A percentile compares a stretch with the other conserved stretches of the same genome.
Evolutionary conservation across 30 jellyfish, hydroid and myxozoan species (phyloP).

Genomic region (Aurelia sp.): DNA sequence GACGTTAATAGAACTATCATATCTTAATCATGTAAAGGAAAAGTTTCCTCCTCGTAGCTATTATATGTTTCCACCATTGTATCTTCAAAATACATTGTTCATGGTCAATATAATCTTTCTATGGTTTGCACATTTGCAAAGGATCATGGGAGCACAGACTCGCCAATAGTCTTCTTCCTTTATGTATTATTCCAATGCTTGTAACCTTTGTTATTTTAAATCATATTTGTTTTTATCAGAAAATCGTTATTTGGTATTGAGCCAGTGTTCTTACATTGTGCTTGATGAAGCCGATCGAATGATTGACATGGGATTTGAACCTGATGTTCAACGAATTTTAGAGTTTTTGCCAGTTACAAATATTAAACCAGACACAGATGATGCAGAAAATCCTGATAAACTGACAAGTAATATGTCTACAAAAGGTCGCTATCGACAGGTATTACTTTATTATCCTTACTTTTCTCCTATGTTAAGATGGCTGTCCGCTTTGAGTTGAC

Average conservation of each 20-base stretch:
- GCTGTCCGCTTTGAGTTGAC: too few species aligned
- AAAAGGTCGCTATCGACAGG: conserved; percentile 91
- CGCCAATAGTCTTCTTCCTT: background rate
- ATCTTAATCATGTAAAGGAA: background rate
- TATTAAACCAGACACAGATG: conserved; percentile 97
- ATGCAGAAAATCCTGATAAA: conserved; percentile 93
- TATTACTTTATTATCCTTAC: background rate
- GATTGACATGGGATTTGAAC: conserved; percentile 99
- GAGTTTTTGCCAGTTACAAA: conserved; percentile 94
- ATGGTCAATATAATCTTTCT: too few species aligned
- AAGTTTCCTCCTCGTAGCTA: too few species aligned
- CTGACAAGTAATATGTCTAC: conserved; percentile 71
- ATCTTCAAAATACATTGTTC: too few species aligned
- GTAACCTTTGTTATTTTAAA: background rate
- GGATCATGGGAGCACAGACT: too few species aligned
- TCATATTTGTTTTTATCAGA: conserved; percentile 45
- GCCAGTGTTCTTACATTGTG: conserved; percentile 97
- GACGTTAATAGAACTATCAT: too few species aligned
- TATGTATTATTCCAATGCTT: background rate
- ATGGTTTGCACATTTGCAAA: too few species aligned
- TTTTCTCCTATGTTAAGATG: too few species aligned
- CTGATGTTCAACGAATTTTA: conserved; percentile 90
- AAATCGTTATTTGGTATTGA: conserved; percentile 88
- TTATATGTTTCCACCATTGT: too few species aligned
- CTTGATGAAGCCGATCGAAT: conserved; percentile 99